Evolutionary conservation across 2,797 vertebrate genomes (phyloP).

Genomic region (Gila robusta): DNA sequence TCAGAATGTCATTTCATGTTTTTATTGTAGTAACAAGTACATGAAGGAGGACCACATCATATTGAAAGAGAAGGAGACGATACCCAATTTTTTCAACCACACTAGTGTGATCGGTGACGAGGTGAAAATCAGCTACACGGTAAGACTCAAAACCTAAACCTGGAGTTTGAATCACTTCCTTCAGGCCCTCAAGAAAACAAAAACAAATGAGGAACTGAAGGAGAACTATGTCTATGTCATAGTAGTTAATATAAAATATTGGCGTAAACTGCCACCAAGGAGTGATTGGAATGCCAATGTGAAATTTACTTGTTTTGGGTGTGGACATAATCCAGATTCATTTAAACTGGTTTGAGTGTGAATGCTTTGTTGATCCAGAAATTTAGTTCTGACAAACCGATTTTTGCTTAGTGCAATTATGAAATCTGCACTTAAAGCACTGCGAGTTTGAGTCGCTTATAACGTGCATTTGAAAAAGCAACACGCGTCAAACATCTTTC

Average conservation of each 20-base stretch:
- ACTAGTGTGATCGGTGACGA: conserved; percentile 87
- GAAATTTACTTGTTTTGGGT: background rate
- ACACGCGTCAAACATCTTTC: too few species aligned
- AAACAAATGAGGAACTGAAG: background rate
- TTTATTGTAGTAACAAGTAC: conserved; percentile 62
- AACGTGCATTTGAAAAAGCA: too few species aligned
- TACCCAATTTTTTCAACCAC: conserved; percentile 81
- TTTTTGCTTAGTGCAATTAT: too few species aligned
- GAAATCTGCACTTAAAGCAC: too few species aligned
- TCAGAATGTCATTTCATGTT: background rate
- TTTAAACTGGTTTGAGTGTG: conserved; percentile 9
- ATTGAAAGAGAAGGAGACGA: conserved; percentile 84
- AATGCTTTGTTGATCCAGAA: background rate
- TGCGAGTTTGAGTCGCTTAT: too few species aligned
- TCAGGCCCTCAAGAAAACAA: background rate
- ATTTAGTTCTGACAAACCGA: background rate
- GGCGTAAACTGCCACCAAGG: background rate
- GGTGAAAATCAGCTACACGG: conserved; percentile 88
- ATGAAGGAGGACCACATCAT: conserved; percentile 82
- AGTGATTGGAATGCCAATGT: background rate
- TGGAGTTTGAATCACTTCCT: conserved; percentile 3
- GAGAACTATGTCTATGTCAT: background rate
- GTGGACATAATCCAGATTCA: background rate
- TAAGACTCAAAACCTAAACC: conserved; percentile 71
- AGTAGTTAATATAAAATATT: background rate